Conservation (phyloP, 2,888 invertebrate species). For the Nasonovia ribisnigri region DNA sequence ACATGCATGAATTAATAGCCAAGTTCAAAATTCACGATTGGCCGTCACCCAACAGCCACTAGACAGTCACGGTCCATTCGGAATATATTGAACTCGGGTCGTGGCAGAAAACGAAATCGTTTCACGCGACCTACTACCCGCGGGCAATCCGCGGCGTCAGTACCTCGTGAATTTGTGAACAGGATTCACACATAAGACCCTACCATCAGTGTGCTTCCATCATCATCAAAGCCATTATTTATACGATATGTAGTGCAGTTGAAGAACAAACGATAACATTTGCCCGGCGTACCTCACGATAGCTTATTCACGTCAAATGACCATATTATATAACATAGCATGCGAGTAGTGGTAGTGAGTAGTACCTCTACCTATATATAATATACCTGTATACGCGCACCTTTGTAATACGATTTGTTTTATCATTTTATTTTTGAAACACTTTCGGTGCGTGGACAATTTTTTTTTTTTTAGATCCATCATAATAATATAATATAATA, state of each 20-base stretch:
- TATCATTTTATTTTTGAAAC: not conserved
- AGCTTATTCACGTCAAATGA: not conserved
- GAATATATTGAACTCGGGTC: conserved; percentile 53
- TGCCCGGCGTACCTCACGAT: not conserved
- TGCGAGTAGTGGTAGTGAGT: not conserved
- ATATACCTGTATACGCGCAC: not conserved
- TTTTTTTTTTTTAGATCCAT: not conserved
- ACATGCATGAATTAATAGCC: conserved; percentile 59
- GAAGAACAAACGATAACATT: not conserved
- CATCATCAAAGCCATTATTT: conserved; percentile 54
- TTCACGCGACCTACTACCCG: not conserved
- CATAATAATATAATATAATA: not conserved
- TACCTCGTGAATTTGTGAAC: conserved; percentile 50
- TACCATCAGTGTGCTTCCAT: conserved; percentile 60
- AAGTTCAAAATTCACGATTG: conserved; percentile 61
- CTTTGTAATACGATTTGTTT: not conserved
- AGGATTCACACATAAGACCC: conserved; percentile 27
- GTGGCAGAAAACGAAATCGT: conserved; percentile 52
- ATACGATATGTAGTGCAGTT: not conserved
- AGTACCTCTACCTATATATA: not conserved
- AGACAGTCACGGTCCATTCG: conserved; percentile 54
- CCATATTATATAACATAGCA: not conserved
- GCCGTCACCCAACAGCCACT: conserved; percentile 46
- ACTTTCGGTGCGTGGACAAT: not conserved
- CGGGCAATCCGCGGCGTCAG: not conserved